Evolutionary conservation across 2,888 invertebrate genomes (phyloP), one percentile per base, ranked within the genome.

Genomic region (Troides aeacus): DNA sequence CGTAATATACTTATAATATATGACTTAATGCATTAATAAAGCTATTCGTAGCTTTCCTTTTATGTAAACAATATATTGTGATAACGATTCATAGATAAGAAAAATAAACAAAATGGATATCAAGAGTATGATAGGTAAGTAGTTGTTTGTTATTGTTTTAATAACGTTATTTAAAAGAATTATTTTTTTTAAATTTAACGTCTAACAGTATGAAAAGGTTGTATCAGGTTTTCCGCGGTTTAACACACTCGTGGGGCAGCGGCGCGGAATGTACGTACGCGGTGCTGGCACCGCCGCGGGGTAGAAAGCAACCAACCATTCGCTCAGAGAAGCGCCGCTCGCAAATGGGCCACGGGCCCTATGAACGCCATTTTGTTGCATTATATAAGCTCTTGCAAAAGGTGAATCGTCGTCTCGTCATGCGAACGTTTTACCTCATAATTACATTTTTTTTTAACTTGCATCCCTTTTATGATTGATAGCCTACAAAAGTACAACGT

Each of bases 291-390:
- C 72, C 74, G 87, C 87, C 86, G 76, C 85, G 65, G 85, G 87
- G 86, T 86, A 87, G 88, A 87, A 87, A 88, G 87, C 80, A 79
- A 76, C 78, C 76, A 75, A 71, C 12, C 53, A 53, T 53, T 71
- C 70, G 74, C 70, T 67, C 68, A 71, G 73, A 72, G 76, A 73
- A 71, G 73, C 72, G 71, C 68, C 72, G 71, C 62, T 70, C 73
- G 74, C 74, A 77, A 78, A 77, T 76, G 77, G 77, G 76, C 74
- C 77, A 78, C 72, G 72, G 77, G 80, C 82, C 84, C 82, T 80
- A 72, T 77, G 74, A 74, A 75, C 77, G 78, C 74, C 76, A 77
- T 75, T 82, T 74, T 70, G 72, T 68, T 66, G 63, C 67, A 69
- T 67, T 67, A 69, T 62, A 71, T 73, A 80, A 78, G 74, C 39